Base-by-base conservation (phyloP, 2,113 vertebrate genomes). In the rat (Rattus norvegicus) region DNA sequence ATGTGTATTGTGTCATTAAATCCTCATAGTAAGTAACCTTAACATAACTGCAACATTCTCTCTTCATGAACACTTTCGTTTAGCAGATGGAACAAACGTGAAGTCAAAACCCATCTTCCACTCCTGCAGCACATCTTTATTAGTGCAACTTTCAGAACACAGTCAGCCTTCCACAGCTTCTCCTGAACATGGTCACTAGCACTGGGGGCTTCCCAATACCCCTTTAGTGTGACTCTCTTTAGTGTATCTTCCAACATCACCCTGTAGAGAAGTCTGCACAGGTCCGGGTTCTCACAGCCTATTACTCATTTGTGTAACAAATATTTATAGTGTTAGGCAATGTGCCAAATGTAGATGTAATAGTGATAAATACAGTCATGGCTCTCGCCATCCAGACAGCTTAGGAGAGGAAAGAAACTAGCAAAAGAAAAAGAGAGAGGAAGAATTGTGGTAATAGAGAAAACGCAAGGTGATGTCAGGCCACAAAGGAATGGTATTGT, bases 21-120 rank as follows among this genome's bases (percentile, higher is more conserved):
- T 92, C 39, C 65, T 92, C 77, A 92, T 19, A 70, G 83, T 52
- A 61, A 75, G 72, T 43, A 75, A 89, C 63, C 43, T 95, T 79
- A 85, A n/a, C 24, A 72, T 77, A 81, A 80, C 2, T 13, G 79
- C 8, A 70, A 81, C 77, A 79, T 70, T 61, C 87, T 65, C 67
- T 93, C 80, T 90, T 77, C 69, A 65, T 4, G 73, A 79, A 95
- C 52, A 92, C 54, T 84, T 91, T 87, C 26, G 85, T 61, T 43
- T 83, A 24, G 69, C 61, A 93, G 87, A 94, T 85, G 43, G 43
- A 84, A 95, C 61, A 93, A 80, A 65, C 1, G 5, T 3, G 16
- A 65, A 83, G 43, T 81, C 61, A 77, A 95, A 3, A 76, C 67
- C 43, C 19, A 87, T 73, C 36, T 39, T 67, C 49, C 26, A 95